Percentiles rank a stretch among this genome's conserved stretches.
Evolutionary conservation across 2,113 vertebrate species (phyloP).

Genomic region (Passer montanus): DNA sequence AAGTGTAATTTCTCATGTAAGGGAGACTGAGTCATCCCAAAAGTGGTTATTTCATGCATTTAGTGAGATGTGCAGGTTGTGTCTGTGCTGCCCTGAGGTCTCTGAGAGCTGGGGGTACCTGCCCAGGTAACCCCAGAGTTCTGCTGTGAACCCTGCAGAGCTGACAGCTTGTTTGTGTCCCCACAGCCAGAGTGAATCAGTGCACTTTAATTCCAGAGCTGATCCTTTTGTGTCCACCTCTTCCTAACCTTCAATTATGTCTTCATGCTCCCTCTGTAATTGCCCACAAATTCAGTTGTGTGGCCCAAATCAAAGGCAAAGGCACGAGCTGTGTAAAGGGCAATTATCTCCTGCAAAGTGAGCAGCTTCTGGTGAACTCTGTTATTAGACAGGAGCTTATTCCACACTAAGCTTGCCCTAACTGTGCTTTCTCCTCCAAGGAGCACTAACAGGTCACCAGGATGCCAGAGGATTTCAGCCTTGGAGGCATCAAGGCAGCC

Average conservation of each 20-base stretch:
- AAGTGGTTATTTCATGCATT: not conserved
- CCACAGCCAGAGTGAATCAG: not conserved
- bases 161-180: not conserved
- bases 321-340: not conserved
- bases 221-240: slow-evolving; percentile 9
- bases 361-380: not conserved
- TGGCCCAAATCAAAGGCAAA: slow-evolving; percentile 34
- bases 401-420: not conserved
- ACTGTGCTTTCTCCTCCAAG: not conserved
- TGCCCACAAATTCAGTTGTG: slow-evolving; percentile 40
- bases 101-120: not conserved
- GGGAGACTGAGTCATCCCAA: not conserved
- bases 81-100: not conserved
- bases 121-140: not conserved
- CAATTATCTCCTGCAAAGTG: slow-evolving; percentile 36
- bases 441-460: not conserved
- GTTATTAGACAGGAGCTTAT: not conserved
- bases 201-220: slow-evolving; percentile 7
- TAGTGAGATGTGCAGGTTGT: not conserved
- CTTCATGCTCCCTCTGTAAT: slow-evolving; percentile 38
- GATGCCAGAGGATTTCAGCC: not conserved
- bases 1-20: not conserved
- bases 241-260: slow-evolving; percentile 45
- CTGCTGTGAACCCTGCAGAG: not conserved
- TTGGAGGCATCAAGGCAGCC: not conserved